Evolutionary conservation across 1,140 invertebrate genomes (phyloP).

Genomic region (Magallana gigas): DNA sequence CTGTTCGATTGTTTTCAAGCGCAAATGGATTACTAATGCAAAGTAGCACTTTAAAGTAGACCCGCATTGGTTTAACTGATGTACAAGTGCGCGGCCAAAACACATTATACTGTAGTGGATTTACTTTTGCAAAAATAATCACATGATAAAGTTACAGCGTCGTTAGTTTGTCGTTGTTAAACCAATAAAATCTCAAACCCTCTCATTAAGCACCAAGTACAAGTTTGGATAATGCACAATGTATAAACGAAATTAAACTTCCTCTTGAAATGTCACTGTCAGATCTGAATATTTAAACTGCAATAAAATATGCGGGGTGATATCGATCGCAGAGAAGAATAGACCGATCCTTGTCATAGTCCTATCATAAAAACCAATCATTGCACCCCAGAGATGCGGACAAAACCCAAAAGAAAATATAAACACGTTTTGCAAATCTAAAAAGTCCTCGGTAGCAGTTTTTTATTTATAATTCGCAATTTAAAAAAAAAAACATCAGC

Average conservation of each 20-base stretch:
- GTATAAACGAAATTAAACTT: neutral
- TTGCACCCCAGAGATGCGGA: too few species aligned
- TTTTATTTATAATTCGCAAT: too few species aligned
- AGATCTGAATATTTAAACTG: neutral
- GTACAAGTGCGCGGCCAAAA: neutral
- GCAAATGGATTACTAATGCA: neutral
- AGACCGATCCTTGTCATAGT: neutral
- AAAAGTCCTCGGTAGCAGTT: too few species aligned
- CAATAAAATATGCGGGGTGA: neutral
- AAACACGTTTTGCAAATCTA: too few species aligned
- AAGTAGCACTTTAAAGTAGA: neutral
- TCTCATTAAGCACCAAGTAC: neutral
- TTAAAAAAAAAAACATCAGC: too few species aligned
- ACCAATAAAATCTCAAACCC: neutral
- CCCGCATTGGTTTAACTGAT: neutral
- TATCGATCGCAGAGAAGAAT: neutral
- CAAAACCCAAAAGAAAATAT: too few species aligned
- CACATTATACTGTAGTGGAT: neutral
- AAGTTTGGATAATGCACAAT: neutral
- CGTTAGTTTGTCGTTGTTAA: too few species aligned
- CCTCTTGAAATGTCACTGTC: slow-evolving; percentile 20
- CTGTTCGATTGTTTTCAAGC: neutral
- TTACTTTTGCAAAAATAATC: too few species aligned
- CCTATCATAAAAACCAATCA: too few species aligned
- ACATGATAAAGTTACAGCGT: too few species aligned